A percentile compares a stretch with the other conserved stretches of the same genome.
Evolutionary conservation across 2,888 invertebrate species (phyloP).

Genomic region (Ophioninae sp.): DNA sequence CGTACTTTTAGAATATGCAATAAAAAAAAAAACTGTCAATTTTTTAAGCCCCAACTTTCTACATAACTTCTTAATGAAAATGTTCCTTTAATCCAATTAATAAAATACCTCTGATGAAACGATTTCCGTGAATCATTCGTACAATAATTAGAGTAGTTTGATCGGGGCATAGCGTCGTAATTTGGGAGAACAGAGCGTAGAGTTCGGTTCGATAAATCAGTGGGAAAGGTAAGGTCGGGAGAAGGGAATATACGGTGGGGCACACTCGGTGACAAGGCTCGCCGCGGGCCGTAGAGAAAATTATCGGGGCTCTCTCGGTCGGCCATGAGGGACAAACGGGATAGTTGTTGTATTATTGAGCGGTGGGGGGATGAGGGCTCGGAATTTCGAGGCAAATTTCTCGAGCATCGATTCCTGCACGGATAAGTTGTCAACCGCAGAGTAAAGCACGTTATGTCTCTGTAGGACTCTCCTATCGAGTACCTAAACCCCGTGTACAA

Average conservation of each 20-base stretch:
- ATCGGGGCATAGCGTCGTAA: background rate
- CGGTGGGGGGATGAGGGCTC: background rate
- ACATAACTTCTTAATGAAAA: too few relatives aligned
- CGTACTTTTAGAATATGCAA: too few relatives aligned
- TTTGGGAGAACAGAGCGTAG: constrained; percentile 12
- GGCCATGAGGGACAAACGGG: constrained; percentile 15
- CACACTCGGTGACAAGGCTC: constrained; percentile 1
- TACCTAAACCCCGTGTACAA: constrained; percentile 53
- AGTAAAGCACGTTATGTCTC: constrained; percentile 44
- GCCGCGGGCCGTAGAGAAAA: background rate
- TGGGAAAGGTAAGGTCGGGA: background rate
- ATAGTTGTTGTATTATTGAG: constrained; percentile 36
- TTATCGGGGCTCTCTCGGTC: constrained; percentile 28
- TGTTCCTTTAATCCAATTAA: too few relatives aligned
- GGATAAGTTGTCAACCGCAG: constrained; percentile 59
- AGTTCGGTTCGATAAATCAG: constrained; percentile 20
- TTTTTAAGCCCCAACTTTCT: too few relatives aligned
- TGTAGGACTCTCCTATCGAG: constrained; percentile 47
- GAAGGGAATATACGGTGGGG: background rate
- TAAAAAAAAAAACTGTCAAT: too few relatives aligned
- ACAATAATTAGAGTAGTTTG: constrained; percentile 2
- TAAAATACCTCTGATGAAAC: too few relatives aligned
- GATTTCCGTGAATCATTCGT: background rate
- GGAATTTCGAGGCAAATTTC: constrained; percentile 55
- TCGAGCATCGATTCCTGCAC: constrained; percentile 51